Base-by-base conservation (phyloP, 2,797 vertebrate genomes). In the Acrossocheilus fasciatus region DNA sequence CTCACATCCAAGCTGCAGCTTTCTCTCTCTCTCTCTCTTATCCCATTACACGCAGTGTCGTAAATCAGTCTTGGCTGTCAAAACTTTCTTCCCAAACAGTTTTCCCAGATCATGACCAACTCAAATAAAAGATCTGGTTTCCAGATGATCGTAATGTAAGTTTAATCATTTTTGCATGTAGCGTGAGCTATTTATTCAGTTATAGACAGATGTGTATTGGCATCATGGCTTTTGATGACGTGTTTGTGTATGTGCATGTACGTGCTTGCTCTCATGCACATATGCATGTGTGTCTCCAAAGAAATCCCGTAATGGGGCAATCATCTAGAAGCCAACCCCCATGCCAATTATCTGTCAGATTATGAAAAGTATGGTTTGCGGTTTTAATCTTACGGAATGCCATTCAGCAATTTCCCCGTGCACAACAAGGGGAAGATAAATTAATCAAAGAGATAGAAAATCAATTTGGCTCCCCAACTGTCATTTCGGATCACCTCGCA, bases 371-470 rank as follows among this genome's bases (percentile, higher is more conserved):
- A 81, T 89, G 90, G 92, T 93, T 93, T 94, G 91, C 90, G 90
- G 91, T 93, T 94, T 94, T 94, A 94, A 94, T 95, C 92, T 92
- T 26, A 77, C 88, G 90, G 91, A 94, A 93, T 92, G 93, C 91
- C 92, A 92, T 92, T 94, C 93, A 93, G 92, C 92, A 88, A 88
- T 93, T 93, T 92, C 91, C 92, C 87, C 89, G 90, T 92, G 91
- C 93, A 91, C 93, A 94, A 93, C 91, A 91, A 95, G 92, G 91
- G 88, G 89, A 92, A 89, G 91, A 94, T 93, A 93, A 95, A 95
- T 95, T 95, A 95, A 96, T 95, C 95, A 95, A 91, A 94, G 91
- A 90, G 92, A 93, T 93, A 93, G 94, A 94, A 94, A 95, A 95
- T 95, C 94, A 93, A 95, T 95, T 91, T 89, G 91, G 91, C 82